A percentile compares a stretch with the other conserved stretches of the same genome.
Evolutionary conservation across 2,113 vertebrate genomes (phyloP).

Genomic region (Sinosuthora webbiana): DNA sequence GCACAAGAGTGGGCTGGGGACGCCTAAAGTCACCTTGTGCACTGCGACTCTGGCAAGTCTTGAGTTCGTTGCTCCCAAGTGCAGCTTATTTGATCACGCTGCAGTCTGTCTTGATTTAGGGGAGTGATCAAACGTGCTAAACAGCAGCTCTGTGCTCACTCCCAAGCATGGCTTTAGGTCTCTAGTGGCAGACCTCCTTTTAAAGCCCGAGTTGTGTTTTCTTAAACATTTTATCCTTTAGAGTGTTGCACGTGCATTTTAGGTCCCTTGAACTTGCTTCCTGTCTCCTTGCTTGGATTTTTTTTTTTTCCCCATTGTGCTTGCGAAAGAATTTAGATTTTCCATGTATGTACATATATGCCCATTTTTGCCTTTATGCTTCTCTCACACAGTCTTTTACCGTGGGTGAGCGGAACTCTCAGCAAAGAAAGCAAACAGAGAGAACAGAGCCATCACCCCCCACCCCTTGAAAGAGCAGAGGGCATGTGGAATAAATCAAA

Average conservation of each 20-base stretch:
- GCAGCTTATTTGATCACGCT: neutral
- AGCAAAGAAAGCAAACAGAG: slow-evolving; percentile 71
- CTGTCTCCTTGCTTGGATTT: neutral
- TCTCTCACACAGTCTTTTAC: neutral
- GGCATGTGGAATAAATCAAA: slow-evolving; percentile 77
- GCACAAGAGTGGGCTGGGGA: fast-evolving
- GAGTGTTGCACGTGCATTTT: neutral
- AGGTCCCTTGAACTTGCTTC: neutral
- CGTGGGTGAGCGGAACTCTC: slow-evolving; percentile 5
- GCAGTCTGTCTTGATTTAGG: neutral
- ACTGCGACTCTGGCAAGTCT: fast-evolving
- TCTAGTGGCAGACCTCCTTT: neutral
- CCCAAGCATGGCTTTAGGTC: neutral
- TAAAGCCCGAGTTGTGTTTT: neutral
- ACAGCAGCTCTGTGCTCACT: neutral
- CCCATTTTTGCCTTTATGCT: neutral
- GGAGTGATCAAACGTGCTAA: neutral
- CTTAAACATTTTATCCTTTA: neutral
- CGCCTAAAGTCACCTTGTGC: neutral
- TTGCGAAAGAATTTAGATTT: neutral
- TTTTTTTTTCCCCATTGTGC: neutral
- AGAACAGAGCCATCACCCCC: slow-evolving; percentile 31
- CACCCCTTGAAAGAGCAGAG: slow-evolving; percentile 53
- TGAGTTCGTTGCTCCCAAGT: neutral
- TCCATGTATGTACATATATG: neutral